phyloP scores from a whole-genome alignment of 2,888 invertebrate genomes.

The Drosophila meridiana region DNA sequence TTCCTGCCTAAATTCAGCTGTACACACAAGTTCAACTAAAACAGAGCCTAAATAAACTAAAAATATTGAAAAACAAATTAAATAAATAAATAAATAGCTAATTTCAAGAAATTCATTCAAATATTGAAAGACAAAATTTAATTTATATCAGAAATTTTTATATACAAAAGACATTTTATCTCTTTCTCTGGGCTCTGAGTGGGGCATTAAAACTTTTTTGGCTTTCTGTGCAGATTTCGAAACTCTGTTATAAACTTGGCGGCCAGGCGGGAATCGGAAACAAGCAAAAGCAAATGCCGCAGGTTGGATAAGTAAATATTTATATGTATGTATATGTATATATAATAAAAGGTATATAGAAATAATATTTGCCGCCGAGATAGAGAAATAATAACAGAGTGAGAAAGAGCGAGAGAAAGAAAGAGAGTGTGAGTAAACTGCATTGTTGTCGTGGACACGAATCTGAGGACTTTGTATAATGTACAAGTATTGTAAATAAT shows the following conservation, averaged over 20 bases:
- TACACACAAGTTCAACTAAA: neutral
- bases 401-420: neutral
- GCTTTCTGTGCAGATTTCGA: slow-evolving; percentile 8
- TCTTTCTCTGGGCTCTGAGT: neutral
- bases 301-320: slow-evolving; percentile 30
- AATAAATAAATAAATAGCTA: neutral
- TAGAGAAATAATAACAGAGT: neutral
- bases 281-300: slow-evolving; percentile 22
- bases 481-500: slow-evolving; percentile 70
- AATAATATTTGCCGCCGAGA: slow-evolving; percentile 27
- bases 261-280: slow-evolving; percentile 9
- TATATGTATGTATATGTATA: neutral
- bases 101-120: neutral
- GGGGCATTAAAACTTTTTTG: slow-evolving; percentile 26
- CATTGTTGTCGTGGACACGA: slow-evolving; percentile 51
- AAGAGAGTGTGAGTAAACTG: slow-evolving; percentile 6
- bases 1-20: neutral
- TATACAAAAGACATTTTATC: neutral
- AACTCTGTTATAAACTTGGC: slow-evolving; percentile 13
- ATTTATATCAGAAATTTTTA: neutral
- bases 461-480: slow-evolving; percentile 50
- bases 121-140: neutral
- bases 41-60: neutral
- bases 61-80: neutral
- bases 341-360: slow-evolving; percentile 6